A percentile compares a stretch with the other conserved stretches of the same genome.
Evolutionary conservation across 2,797 vertebrate species (phyloP).

Genomic region (Ara ararauna): DNA sequence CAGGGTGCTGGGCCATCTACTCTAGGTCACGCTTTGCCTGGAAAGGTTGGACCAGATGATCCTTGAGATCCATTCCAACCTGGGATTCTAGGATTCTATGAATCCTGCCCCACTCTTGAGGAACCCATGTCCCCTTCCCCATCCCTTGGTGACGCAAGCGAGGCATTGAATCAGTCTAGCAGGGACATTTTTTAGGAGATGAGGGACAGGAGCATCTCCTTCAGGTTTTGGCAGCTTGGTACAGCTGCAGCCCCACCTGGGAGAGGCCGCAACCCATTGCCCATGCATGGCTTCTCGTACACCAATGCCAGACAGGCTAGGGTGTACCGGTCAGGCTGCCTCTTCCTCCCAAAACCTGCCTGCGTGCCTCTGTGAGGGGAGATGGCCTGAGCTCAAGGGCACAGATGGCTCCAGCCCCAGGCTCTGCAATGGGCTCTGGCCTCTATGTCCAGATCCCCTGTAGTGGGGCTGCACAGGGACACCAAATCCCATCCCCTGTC

Average conservation of each 20-base stretch:
- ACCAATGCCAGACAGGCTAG: neutral
- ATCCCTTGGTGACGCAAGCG: too few relatives aligned
- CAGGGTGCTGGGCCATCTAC: neutral
- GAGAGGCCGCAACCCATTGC: neutral
- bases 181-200: neutral
- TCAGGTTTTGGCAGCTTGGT: neutral
- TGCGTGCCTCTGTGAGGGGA: rapidly evolving
- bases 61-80: neutral
- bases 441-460: neutral
- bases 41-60: neutral
- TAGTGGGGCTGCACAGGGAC: neutral
- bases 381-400: neutral
- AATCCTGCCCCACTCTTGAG: neutral
- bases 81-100: neutral
- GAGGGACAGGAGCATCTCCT: neutral
- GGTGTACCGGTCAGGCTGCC: neutral
- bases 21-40: neutral
- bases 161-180: neutral
- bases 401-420: too few relatives aligned
- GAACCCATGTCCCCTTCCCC: neutral
- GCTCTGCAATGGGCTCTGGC: neutral
- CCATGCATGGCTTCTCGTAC: neutral
- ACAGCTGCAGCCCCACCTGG: neutral
- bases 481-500: neutral
- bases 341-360: neutral